These are phyloP conservation scores for Lutraria rhynchaena DNA, from an alignment of 1,140 invertebrate genomes.

Conservation along the genomic window DNA sequence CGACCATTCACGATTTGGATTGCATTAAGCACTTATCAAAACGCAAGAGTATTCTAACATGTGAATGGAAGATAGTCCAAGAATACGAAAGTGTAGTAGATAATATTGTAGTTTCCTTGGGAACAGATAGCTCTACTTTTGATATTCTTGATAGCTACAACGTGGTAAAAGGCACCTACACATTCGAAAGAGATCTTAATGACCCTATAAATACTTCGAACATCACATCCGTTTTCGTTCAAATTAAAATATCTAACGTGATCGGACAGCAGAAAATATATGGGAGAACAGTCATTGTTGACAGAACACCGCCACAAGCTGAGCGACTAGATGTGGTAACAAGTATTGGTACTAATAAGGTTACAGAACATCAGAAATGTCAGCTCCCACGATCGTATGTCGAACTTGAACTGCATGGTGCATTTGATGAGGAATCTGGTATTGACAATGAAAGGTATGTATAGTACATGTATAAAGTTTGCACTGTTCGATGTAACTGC, in stretches of 20 bases:
- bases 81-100: slow-evolving; percentile 45
- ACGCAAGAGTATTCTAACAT: slow-evolving; percentile 21
- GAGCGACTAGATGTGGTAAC: slow-evolving; percentile 8
- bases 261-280: slow-evolving; percentile 27
- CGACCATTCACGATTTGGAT: slow-evolving; percentile 20
- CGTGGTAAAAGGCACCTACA: slow-evolving; percentile 83
- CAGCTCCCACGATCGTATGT: slow-evolving; percentile 30
- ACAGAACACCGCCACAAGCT: slow-evolving; percentile 16
- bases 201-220: slow-evolving; percentile 1
- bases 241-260: slow-evolving; percentile 8
- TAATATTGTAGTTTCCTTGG: slow-evolving; percentile 7
- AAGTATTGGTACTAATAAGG: background rate
- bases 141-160: slow-evolving; percentile 70
- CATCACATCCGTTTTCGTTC: slow-evolving; percentile 9
- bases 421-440: slow-evolving; percentile 17
- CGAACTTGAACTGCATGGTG: background rate
- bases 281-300: slow-evolving; percentile 27
- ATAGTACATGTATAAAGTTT: too few species aligned
- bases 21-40: slow-evolving; percentile 29
- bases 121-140: background rate
- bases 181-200: slow-evolving; percentile 79
- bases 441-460: slow-evolving; percentile 43
- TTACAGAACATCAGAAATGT: slow-evolving; percentile 30
- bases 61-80: slow-evolving; percentile 19
- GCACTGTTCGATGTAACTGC: too few species aligned